These are phyloP conservation scores for Dendroctonus valens DNA, from an alignment of 1,140 invertebrate genomes.

Conservation along the genomic window DNA sequence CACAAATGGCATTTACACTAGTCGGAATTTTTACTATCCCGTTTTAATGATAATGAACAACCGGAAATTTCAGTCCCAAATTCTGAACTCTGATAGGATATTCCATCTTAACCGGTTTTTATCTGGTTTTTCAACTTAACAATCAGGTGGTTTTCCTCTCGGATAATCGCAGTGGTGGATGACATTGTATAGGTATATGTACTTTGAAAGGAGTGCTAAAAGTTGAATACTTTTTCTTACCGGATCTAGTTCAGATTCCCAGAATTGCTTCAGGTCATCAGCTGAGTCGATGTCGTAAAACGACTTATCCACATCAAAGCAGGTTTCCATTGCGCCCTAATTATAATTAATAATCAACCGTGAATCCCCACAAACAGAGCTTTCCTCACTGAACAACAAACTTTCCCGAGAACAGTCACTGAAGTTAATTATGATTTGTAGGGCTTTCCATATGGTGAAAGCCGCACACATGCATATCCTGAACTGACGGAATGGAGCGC, in stretches of 20 bases:
- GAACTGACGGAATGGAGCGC: background rate
- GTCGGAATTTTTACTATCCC: too few relatives aligned
- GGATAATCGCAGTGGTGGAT: too few relatives aligned
- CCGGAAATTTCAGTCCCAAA: too few relatives aligned
- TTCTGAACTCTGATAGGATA: too few relatives aligned
- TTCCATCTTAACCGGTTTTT: slow-evolving; percentile 14
- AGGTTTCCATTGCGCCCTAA: slow-evolving; percentile 39
- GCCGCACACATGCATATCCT: slow-evolving; percentile 16
- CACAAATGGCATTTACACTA: too few relatives aligned
- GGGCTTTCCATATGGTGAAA: slow-evolving; percentile 28
- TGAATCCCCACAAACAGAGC: slow-evolving; percentile 2
- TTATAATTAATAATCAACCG: background rate
- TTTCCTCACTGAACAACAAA: slow-evolving; percentile 15
- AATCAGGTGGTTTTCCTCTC: slow-evolving; percentile 14
- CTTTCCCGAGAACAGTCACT: slow-evolving; percentile 8
- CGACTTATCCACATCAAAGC: slow-evolving; percentile 42
- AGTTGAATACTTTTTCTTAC: slow-evolving; percentile 53
- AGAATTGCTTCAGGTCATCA: slow-evolving; percentile 68
- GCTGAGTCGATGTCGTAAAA: slow-evolving; percentile 55
- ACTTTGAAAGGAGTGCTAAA: background rate
- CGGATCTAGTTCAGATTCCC: slow-evolving; percentile 75
- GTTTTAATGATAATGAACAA: too few relatives aligned
- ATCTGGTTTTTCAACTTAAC: slow-evolving; percentile 11
- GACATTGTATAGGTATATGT: background rate
- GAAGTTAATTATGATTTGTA: slow-evolving; percentile 5